A percentile compares a stretch with the other conserved stretches of the same genome.
phyloP scores from a whole-genome alignment of 2,113 vertebrate species.

The Noturus placidus region DNA sequence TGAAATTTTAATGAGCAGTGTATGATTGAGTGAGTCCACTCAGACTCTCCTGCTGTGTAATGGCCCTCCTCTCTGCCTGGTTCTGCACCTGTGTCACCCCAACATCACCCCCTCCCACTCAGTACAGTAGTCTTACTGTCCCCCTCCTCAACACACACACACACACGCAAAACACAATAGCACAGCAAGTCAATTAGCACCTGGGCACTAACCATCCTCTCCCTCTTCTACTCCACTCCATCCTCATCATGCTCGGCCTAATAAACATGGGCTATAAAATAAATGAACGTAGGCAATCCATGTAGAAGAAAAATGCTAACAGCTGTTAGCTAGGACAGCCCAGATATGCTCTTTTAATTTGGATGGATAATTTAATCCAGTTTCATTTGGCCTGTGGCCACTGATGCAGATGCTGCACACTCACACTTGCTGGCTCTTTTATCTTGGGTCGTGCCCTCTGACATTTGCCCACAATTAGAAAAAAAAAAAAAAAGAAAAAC shows the following conservation, averaged over 20 bases:
- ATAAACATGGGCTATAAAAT: conserved; percentile 71
- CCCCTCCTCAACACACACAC: neutral
- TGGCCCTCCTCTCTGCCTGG: conserved; percentile 58
- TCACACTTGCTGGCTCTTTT: conserved; percentile 60
- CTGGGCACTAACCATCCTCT: conserved; percentile 22
- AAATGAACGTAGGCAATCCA: conserved; percentile 69
- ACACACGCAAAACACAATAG: conserved; percentile 29
- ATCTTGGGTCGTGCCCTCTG: conserved; percentile 55
- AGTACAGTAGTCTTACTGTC: conserved; percentile 29
- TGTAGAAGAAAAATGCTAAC: conserved; percentile 56
- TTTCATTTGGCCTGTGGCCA: conserved; percentile 66
- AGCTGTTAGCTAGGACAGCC: conserved; percentile 61
- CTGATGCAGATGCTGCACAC: conserved; percentile 51
- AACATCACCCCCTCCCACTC: neutral
- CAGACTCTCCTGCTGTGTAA: conserved; percentile 75
- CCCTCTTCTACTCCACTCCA: conserved; percentile 25
- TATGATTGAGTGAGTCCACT: conserved; percentile 69
- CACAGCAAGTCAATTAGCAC: conserved; percentile 50
- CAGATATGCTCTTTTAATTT: conserved; percentile 73
- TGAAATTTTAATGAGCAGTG: conserved; percentile 77
- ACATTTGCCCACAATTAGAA: conserved; percentile 55
- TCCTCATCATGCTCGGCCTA: conserved; percentile 55
- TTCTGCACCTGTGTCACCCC: conserved; percentile 58
- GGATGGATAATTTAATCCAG: conserved; percentile 73
- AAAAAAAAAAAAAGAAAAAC: conserved; percentile 36